Base-by-base conservation (phyloP, 2,888 invertebrate species). In the Melieria omissa region DNA sequence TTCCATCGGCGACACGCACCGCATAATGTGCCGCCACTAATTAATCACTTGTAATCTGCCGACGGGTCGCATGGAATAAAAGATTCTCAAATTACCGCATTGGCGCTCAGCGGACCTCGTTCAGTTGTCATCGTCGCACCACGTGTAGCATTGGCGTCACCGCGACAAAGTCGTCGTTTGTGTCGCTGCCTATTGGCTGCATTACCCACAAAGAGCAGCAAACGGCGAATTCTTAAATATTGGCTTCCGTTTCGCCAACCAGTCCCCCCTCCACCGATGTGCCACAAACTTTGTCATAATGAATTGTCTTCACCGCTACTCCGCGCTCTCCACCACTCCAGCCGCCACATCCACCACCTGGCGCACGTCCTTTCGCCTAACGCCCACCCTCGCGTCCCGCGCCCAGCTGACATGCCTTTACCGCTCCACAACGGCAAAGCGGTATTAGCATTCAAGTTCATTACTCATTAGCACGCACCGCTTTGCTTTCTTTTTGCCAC, bases 381-480 rank as follows among this genome's bases (percentile, higher is more conserved):
- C 9, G 42, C n/a, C 16, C 10, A 52, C 10, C 46, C 45, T 44
- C n/a, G 47, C 12, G 46, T n/a, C 5, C 41, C 12, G 5, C 47
- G 29, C 5, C 44, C 14, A 14, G 49, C 57, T 4, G n/a, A 44
- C 42, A 42, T 42, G 29, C 49, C 49, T 10, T 16, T 44, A 14
- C n/a, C 44, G 52, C 10, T 44, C 52, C 65, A 9, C 47, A 7
- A 10, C 44, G 29, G 67, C 52, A 45, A 68, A 41, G 57, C 58
- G 70, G 47, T 41, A 29, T 58, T 58, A 54, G 52, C 66, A 67
- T 60, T 67, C 58, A 70, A 71, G 61, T 74, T 73, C 72, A 73
- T 74, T 71, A 73, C 73, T 75, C 71, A 75, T 74, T 74, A 75
- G 69, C 75, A 75, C 75, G 75, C 75, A 75, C 67, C 58, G 68